These are phyloP conservation scores for Phoenicopterus ruber DNA, from an alignment of 2,113 vertebrate genomes.

Conservation along the genomic window DNA sequence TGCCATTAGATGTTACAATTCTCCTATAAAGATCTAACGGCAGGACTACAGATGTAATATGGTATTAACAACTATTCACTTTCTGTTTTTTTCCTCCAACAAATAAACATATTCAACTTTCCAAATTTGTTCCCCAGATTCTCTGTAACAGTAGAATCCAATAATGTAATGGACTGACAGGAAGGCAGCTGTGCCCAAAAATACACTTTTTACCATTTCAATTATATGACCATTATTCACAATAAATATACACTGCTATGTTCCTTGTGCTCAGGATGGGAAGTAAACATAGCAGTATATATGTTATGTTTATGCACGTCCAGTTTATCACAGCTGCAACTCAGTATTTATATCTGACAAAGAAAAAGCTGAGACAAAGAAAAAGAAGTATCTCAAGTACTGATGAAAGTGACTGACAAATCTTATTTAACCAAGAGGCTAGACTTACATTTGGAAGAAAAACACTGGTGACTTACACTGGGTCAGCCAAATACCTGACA, in stretches of 20 bases:
- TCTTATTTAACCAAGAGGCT: neutral
- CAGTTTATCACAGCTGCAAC: neutral
- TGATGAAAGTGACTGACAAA: neutral
- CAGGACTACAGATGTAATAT: neutral
- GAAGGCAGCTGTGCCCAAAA: neutral
- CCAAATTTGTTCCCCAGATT: neutral
- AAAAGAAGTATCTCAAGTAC: neutral
- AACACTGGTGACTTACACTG: neutral
- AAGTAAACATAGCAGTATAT: neutral
- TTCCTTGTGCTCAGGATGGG: neutral
- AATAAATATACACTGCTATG: neutral
- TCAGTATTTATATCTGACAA: neutral
- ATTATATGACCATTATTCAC: neutral
- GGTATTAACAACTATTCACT: neutral
- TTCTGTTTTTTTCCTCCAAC: neutral
- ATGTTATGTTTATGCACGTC: neutral
- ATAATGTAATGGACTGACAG: neutral
- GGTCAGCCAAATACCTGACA: neutral
- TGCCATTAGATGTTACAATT: neutral
- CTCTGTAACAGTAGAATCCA: neutral
- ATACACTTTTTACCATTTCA: neutral
- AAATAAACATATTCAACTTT: neutral
- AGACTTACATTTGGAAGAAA: neutral
- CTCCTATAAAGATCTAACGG: neutral
- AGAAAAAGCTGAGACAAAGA: neutral